A percentile compares a stretch with the other conserved stretches of the same genome.
These are phyloP conservation scores for Euzophera pinguis DNA, from an alignment of 2,888 invertebrate species.

Conservation along the genomic window DNA sequence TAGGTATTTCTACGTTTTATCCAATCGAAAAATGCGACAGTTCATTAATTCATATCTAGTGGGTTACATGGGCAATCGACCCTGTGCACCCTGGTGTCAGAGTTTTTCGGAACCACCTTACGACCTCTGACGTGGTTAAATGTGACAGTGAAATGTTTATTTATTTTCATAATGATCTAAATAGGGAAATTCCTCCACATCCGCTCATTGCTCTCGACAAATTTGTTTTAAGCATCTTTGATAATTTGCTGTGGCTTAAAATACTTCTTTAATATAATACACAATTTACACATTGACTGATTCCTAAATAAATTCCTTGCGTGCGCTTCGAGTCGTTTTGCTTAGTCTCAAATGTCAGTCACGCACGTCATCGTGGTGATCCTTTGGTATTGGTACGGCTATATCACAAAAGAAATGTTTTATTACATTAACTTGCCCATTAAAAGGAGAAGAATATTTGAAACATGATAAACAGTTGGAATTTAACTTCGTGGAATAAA, in stretches of 20 bases:
- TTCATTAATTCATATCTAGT: no score
- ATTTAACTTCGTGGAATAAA: slow-evolving; percentile 9
- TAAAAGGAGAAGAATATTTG: slow-evolving; percentile 26
- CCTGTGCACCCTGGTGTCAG: no score
- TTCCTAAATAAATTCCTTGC: slow-evolving; percentile 10
- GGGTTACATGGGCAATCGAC: no score
- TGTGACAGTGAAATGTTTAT: no score
- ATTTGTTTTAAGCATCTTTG: no score
- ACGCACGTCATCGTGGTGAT: slow-evolving; percentile 62
- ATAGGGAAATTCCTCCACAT: no score
- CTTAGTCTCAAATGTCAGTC: slow-evolving; percentile 52
- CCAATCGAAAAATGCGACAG: not conserved
- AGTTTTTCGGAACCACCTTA: no score
- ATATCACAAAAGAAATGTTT: slow-evolving; percentile 34
- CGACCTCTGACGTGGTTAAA: no score
- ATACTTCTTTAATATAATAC: not conserved
- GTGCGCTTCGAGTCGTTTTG: slow-evolving; percentile 43
- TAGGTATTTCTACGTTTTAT: not conserved
- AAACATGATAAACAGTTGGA: slow-evolving; percentile 1
- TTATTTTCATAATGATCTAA: no score
- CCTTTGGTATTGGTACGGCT: slow-evolving; percentile 56
- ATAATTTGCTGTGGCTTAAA: not conserved
- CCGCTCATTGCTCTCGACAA: no score
- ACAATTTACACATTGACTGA: no score
- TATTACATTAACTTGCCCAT: slow-evolving; percentile 40